Conservation (phyloP, 37 sponge, comb jelly and placozoan species). For the Ianthella basta region DNA sequence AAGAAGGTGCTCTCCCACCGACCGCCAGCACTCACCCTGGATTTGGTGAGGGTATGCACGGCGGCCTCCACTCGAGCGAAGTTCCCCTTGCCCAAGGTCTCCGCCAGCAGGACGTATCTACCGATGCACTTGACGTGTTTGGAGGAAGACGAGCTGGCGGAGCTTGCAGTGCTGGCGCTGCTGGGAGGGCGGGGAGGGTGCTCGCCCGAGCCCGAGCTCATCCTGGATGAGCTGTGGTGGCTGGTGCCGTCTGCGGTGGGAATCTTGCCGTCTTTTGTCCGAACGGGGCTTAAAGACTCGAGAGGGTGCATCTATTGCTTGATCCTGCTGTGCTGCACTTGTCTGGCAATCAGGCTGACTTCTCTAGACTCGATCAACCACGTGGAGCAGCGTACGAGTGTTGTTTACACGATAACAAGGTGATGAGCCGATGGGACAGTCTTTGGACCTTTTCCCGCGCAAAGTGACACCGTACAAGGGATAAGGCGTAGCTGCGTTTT, state of each 20-base stretch:
- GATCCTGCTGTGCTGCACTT: neutral
- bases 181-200: conserved; percentile 41
- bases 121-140: conserved; percentile 94
- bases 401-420: no score
- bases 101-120: conserved; percentile 83
- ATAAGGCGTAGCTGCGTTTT: no score
- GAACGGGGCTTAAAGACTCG: neutral
- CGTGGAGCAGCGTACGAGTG: no score
- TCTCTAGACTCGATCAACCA: neutral
- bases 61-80: conserved; percentile 97
- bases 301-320: neutral
- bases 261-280: conserved; percentile 24
- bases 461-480: no score
- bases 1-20: neutral
- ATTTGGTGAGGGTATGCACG: conserved; percentile 82
- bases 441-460: no score
- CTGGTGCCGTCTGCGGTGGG: conserved; percentile 8
- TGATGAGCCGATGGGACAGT: no score
- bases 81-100: conserved; percentile 96
- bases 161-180: conserved; percentile 36
- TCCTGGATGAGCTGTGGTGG: neutral
- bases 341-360: neutral
- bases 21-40: conserved; percentile 70
- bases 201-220: conserved; percentile 9
- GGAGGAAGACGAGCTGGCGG: conserved; percentile 56